Percentiles rank a stretch among this genome's conserved stretches.
phyloP scores from a whole-genome alignment of 2,113 vertebrate species.

The Hippolais icterina region DNA sequence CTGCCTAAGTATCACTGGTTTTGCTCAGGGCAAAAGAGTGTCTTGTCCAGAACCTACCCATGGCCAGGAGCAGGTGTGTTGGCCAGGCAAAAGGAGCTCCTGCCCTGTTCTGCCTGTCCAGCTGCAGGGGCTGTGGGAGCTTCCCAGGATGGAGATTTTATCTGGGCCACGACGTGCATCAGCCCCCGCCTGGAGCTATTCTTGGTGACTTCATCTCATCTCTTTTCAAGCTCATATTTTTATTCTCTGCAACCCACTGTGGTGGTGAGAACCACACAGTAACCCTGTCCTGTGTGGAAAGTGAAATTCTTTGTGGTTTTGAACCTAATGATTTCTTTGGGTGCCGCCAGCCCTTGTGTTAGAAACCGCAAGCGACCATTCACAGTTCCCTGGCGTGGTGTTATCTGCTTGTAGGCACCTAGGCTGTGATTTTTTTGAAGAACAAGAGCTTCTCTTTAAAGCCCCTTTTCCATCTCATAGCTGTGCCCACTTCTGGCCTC shows the following conservation, averaged over 20 bases:
- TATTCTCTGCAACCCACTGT: not conserved
- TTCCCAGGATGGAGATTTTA: not conserved
- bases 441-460: not conserved
- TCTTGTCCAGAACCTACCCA: not conserved
- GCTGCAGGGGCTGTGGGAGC: not conserved
- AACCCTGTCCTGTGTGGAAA: not conserved
- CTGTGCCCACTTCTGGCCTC: not conserved
- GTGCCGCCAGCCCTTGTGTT: accelerated
- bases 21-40: not conserved
- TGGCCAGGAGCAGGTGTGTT: not conserved
- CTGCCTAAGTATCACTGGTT: not conserved
- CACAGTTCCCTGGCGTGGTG: accelerated
- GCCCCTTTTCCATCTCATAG: not conserved
- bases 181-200: conserved; percentile 44
- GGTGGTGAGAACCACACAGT: not conserved
- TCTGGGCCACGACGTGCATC: not conserved
- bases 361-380: accelerated
- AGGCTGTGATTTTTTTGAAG: not conserved
- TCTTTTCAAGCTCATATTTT: conserved; percentile 14
- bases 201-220: conserved; percentile 33
- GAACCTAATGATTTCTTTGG: not conserved
- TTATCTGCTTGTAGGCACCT: not conserved
- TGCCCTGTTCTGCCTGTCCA: not conserved
- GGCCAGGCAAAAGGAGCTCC: not conserved
- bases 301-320: not conserved